Base-by-base conservation (phyloP, 2,797 vertebrate species). In the Streptopelia turtur region DNA sequence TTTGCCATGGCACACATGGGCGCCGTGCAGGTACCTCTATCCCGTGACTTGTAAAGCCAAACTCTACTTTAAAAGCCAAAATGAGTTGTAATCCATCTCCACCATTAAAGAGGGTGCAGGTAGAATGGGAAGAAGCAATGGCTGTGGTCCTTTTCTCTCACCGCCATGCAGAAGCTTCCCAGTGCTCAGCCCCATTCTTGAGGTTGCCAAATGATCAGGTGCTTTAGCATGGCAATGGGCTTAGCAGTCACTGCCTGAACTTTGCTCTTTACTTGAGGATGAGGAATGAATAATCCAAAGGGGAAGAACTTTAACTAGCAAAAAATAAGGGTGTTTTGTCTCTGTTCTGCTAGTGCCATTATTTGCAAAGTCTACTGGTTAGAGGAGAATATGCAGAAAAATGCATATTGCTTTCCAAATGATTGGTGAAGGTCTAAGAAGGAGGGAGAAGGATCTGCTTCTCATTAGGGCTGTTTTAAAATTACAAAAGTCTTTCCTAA, bases 171-270 rank as follows among this genome's bases (percentile, higher is more conserved):
- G 65, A n/a, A 59, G 17, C 39, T 68, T 77, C n/a, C 27, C 16
- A 57, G 31, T 21, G 9, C 28, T 31, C 50, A 52, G 47, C 16
- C 55, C 50, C 43, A 4, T 64, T 66, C 50, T 55, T 69, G 86
- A 86, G n/a, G 18, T 10, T 49, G 33, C 20, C 7, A 64, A 20
- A 64, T 56, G 31, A 27, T n/a, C 39, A 79, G 47, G 28, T 41
- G 33, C 39, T 85, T 91, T 74, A 30, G 10, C 0, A 0, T 33
- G 59, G 49, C 14, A 15, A 2, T 23, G 27, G 41, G 4, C 37
- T 87, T 89, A 25, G 65, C 70, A 77, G 11, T 60, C 57, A 12
- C 45, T 77, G 31, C 39, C 24, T 37, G 14, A 83, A 33, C n/a
- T 33, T 71, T 68, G 13, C 23, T 82, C 12, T 85, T 72, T 75